These are phyloP conservation scores for Gila orcuttii DNA, from an alignment of 2,113 vertebrate genomes.

Conservation along the genomic window DNA sequence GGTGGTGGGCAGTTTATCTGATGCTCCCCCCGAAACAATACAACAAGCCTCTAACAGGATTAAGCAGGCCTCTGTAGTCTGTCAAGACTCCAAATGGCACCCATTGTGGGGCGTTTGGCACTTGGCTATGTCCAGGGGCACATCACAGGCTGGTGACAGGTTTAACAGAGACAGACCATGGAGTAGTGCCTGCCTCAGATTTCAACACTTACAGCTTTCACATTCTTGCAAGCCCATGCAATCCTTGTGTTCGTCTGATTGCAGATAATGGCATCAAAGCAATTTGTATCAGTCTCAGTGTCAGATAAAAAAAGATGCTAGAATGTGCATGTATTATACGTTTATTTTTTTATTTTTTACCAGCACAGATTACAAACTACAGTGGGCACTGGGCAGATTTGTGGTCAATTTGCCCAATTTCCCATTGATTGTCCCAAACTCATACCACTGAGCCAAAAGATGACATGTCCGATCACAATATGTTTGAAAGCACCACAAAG, in stretches of 20 bases:
- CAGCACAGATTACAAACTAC: not conserved
- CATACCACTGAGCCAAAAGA: not conserved
- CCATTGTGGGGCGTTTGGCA: conserved; percentile 43
- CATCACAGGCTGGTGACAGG: conserved; percentile 48
- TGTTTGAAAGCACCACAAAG: no score
- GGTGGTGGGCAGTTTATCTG: conserved; percentile 8
- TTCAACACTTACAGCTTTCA: conserved; percentile 5
- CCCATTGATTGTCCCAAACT: not conserved
- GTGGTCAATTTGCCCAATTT: not conserved
- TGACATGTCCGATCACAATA: no score
- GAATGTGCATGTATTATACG: not conserved
- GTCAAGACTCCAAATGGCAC: conserved; percentile 41
- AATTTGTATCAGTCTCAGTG: not conserved
- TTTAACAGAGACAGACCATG: conserved; percentile 29
- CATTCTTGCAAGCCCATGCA: not conserved
- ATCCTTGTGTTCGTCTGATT: not conserved
- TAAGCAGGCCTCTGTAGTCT: conserved; percentile 35
- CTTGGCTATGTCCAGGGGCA: conserved; percentile 28
- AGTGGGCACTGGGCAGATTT: not conserved
- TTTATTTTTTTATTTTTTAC: not conserved
- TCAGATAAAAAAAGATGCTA: not conserved
- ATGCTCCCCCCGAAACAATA: conserved; percentile 24
- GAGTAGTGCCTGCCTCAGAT: not conserved
- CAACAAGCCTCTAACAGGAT: conserved; percentile 47
- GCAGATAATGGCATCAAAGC: not conserved